Base-by-base conservation (phyloP, 2,113 vertebrate species). In the Phylloscopus trochiloides region DNA sequence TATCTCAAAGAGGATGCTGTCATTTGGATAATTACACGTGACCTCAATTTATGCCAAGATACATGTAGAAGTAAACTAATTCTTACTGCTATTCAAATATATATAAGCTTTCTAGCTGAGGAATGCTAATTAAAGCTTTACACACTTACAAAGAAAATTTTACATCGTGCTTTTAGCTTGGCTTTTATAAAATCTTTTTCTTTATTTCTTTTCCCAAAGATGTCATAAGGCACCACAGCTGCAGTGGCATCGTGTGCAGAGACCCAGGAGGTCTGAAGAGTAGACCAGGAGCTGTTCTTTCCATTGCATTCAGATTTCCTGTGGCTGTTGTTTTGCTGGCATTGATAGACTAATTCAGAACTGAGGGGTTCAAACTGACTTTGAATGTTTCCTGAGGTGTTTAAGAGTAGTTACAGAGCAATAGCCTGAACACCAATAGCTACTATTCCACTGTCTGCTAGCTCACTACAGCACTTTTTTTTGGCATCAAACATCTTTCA, bases 221-320 rank as follows among this genome's bases (percentile, higher is more conserved):
- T 94, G 75, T 98, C 76, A 50, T 51, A 95, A 15, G 97, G 90
- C 43, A 86, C 74, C 68, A 90, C 89, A 74, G 96, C 96, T 94
- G 93, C 91, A 28, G 21, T 55, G 57, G 24, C 75, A 80, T 90
- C 47, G 77, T 76, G 47, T 97, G 97, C 87, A 97, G 96, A 45
- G 76, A 75, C 74, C 85, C 87, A 43, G 88, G 68, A 48, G 81
- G 90, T 87, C 84, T 93, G 91, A 97, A 95, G 70, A 96, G 92
- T 86, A 96, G 93, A 73, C 73, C 96, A 38, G 91, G 86, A 90
- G 95, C 95, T 92, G 26, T 91, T 75, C 40, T 96, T 95, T 90
- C 96, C 94, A 92, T 47, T 66, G 95, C 96, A 77, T 92, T 97
- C 73, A 85, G 43, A 50, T 96, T 97, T 96, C 96, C 93, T 63